Evolutionary conservation across 2,113 vertebrate species (phyloP), one percentile per base, ranked within the genome.

Genomic region (Amblyornis subalaris): DNA sequence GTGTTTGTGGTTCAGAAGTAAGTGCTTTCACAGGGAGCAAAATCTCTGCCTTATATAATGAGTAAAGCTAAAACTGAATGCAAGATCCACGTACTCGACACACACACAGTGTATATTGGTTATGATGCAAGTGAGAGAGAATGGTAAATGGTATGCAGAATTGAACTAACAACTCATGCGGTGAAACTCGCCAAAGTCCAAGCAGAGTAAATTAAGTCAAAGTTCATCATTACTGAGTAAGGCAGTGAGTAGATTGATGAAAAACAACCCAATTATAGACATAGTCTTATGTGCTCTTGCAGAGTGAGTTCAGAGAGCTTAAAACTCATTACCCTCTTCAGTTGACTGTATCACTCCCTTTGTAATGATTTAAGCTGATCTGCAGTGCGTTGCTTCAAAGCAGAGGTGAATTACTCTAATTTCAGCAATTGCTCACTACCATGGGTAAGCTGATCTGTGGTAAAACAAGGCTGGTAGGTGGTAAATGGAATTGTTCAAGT

Each of bases 61-160:
- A 5, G 23, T 18, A 55, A 47, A 61, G 8, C 6, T 77, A 79
- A 88, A 77, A 14, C 13, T 23, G 81, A 81, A 47, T 18, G 38
- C 12, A 17, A 26, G 12, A 53, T 67, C 11, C 38, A 47, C 44
- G 72, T 35, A 10, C 22, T 73, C 0, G 0, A 60, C n/a, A 24
- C 45, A 12, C 21, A 24, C 0, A n/a, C n/a, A 0, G 19, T 31
- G 19, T 24, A 7, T 44, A 8, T 36, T 53, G 64, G 24, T n/a
- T 88, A 42, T 19, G 75, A 79, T 57, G 62, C 10, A 42, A 48
- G 20, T 15, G 22, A 69, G 44, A 44, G 33, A 58, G 15, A 77
- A 45, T 9, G 12, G 5, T 13, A 21, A 77, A 45, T 9, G 12
- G 5, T 13, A 21, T 45, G 20, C 1, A 3, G 60, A 82, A 71